These are phyloP conservation scores for Chrysemys picta DNA, from an alignment of 2,113 vertebrate genomes.

Conservation along the genomic window DNA sequence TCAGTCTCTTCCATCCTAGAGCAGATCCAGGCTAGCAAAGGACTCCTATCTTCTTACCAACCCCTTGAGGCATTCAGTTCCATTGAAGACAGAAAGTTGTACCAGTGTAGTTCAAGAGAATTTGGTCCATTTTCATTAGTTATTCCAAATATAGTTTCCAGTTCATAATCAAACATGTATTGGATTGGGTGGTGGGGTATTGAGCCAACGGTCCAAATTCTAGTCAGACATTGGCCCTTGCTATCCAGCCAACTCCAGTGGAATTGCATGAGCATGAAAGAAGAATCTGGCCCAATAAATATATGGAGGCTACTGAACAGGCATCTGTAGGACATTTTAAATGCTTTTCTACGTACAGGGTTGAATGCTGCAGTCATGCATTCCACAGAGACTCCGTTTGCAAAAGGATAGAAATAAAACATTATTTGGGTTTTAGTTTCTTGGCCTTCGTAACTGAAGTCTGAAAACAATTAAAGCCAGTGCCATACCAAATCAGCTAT, in stretches of 20 bases:
- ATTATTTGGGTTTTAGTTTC: conserved; percentile 71
- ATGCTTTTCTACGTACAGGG: conserved; percentile 55
- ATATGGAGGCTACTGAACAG: conserved; percentile 75
- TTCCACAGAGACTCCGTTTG: conserved; percentile 61
- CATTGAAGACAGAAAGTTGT: neutral
- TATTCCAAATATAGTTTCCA: conserved; percentile 53
- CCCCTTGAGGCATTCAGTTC: neutral
- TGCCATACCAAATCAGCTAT: conserved; percentile 79
- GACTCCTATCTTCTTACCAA: neutral
- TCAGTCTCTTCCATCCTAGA: neutral
- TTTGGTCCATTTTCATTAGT: neutral
- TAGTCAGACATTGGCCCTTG: conserved; percentile 43
- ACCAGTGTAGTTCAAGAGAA: neutral
- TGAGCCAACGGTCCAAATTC: conserved; percentile 48
- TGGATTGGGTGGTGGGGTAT: conserved; percentile 46
- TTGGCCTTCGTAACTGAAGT: conserved; percentile 70
- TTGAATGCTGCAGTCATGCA: conserved; percentile 63
- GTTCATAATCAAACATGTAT: conserved; percentile 21
- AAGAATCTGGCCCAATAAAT: conserved; percentile 67
- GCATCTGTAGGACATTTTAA: conserved; percentile 77
- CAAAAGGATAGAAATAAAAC: conserved; percentile 61
- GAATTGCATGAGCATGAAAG: conserved; percentile 66
- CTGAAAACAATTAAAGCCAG: conserved; percentile 79
- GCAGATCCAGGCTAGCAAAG: neutral
- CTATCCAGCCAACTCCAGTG: conserved; percentile 63